phyloP scores from a whole-genome alignment of 2,888 invertebrate species.

The Aphodius granarius region DNA sequence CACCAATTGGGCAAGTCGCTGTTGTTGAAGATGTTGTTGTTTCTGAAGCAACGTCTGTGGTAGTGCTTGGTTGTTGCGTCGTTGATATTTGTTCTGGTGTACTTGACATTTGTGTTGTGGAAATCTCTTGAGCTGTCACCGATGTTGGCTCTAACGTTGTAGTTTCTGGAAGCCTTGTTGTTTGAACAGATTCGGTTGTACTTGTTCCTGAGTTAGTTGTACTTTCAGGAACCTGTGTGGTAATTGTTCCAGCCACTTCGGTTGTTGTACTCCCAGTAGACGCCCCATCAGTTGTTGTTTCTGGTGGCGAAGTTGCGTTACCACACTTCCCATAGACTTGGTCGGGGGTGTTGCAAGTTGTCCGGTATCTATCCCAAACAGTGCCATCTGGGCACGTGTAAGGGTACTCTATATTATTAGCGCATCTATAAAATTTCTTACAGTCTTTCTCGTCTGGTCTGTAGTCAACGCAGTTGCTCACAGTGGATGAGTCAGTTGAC shows the following conservation, averaged over 20 bases:
- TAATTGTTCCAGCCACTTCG: conserved; percentile 1
- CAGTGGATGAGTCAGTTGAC: background rate
- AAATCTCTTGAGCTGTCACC: background rate
- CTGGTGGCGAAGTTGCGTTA: conserved; percentile 20
- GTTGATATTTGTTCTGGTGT: background rate
- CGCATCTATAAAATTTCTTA: conserved; percentile 55
- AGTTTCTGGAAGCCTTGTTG: conserved; percentile 22
- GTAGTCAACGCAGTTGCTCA: background rate
- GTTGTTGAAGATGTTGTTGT: conserved; percentile 38
- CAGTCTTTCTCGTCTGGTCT: conserved; percentile 11
- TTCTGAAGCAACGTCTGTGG: conserved; percentile 12
- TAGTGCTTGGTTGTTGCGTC: background rate
- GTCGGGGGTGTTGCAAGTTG: conserved; percentile 26
- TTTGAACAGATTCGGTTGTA: background rate
- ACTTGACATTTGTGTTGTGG: background rate
- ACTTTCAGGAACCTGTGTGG: conserved; percentile 5
- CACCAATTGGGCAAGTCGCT: conserved; percentile 55
- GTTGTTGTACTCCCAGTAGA: background rate
- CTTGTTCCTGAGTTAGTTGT: conserved; percentile 23
- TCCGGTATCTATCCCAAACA: conserved; percentile 27
- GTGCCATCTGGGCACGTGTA: conserved; percentile 53
- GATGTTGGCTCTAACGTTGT: conserved; percentile 14
- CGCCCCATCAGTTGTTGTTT: background rate
- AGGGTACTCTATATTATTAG: conserved; percentile 58
- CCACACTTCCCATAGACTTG: conserved; percentile 28